Evolutionary conservation across 2,113 vertebrate genomes (phyloP).

Genomic region (Lagenorhynchus albirostris): DNA sequence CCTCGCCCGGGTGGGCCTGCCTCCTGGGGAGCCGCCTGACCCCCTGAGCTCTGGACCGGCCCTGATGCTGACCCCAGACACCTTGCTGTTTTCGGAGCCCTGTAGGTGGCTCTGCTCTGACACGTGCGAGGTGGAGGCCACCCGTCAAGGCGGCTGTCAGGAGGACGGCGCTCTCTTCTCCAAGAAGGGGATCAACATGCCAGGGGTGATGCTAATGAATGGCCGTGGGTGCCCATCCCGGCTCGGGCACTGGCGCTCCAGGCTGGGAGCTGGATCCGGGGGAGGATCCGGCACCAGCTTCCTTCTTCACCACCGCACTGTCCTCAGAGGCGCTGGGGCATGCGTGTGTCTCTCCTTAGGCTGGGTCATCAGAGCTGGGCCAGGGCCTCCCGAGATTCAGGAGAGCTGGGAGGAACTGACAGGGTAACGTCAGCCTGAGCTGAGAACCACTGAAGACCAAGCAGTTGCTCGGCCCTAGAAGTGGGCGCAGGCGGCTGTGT

Average conservation of each 20-base stretch:
- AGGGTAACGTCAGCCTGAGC: neutral
- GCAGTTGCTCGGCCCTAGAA: neutral
- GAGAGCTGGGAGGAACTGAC: neutral
- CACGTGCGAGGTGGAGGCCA: neutral
- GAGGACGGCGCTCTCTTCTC: slow-evolving; percentile 65
- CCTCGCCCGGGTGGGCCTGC: neutral
- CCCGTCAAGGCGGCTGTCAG: neutral
- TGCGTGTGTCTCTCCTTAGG: neutral
- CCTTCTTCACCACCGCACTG: neutral
- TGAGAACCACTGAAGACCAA: neutral
- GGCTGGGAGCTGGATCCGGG: slow-evolving; percentile 21
- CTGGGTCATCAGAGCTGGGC: neutral
- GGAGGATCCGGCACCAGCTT: neutral
- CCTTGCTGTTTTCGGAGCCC: accelerated
- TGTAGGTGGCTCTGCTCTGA: neutral
- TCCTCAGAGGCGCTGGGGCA: neutral
- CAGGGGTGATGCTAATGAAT: slow-evolving; percentile 78
- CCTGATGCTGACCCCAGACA: accelerated
- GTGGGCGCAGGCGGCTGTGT: neutral
- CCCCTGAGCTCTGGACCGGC: neutral
- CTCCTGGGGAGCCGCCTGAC: neutral
- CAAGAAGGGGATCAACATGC: slow-evolving; percentile 77
- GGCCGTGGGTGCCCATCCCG: neutral
- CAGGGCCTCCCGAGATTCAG: neutral
- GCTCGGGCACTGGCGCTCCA: neutral